Evolutionary conservation across 2,113 vertebrate genomes (phyloP), one percentile per base, ranked within the genome.

Genomic region (Cisticola juncidis): DNA sequence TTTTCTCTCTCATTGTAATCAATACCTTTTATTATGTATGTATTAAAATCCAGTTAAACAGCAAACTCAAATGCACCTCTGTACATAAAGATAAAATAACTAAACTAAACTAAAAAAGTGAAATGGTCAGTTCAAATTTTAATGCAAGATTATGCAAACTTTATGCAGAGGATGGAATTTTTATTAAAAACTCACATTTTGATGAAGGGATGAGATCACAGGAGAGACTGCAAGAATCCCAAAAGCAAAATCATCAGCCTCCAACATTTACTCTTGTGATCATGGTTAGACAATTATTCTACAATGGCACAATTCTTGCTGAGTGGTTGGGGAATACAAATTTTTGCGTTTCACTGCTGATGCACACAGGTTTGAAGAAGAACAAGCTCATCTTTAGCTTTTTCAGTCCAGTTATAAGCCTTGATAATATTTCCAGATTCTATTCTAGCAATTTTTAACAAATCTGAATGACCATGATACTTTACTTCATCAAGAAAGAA

Each of bases 21-120:
- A 88, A 91, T 96, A 86, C 33, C 9, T 73, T 96, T 94, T 95
- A 72, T 72, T 60, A 60, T 12, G 11, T 69, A 47, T 20, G 36
- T 28, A 53, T 88, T 70, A 95, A 88, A 90, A 88, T 28, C 54
- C 47, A 83, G 25, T 81, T 73, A 73, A 94, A 61, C 24, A 31
- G 62, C 45, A 60, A 56, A 42, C 18, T 11, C 26, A 56, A 81
- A 79, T 33, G 14, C 11, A 35, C 51, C 29, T 23, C 8, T 22
- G 9, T 17, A 35, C 36, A 31, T 28, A 58, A 77, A 77, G 16
- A 51, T 9, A 58, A n/a, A 76, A 76, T 69, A 44, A 36, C 38
- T 38, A 38, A 38, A 38, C 38, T 13, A 33, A 92, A 65, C 4
- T 17, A 20, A 84, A 51, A 2, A 47, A 10, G 45, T 61, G 76